Conservation (phyloP, 2,797 vertebrate species). For the Enteromius viviparus region DNA sequence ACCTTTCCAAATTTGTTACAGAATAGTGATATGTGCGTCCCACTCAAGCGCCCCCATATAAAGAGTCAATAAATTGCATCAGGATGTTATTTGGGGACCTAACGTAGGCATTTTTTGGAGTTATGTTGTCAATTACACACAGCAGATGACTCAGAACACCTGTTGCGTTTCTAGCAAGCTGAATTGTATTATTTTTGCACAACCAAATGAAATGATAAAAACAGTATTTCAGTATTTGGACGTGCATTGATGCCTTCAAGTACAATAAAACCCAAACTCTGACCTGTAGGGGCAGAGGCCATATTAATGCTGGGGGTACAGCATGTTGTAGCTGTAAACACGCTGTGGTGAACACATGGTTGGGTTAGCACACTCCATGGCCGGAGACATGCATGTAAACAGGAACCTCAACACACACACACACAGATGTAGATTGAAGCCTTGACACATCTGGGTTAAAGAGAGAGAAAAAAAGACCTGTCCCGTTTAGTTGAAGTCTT, state of each 20-base stretch:
- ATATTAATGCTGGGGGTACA: conserved; percentile 15
- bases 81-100: conserved; percentile 13
- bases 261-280: neutral
- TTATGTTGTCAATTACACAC: conserved; percentile 2
- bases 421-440: neutral
- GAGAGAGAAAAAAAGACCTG: conserved; percentile 13
- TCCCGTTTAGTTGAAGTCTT: conserved; percentile 36
- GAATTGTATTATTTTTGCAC: neutral
- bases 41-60: conserved; percentile 2
- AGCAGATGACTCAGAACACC: conserved; percentile 21
- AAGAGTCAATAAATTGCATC: conserved; percentile 16
- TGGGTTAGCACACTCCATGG: conserved; percentile 41
- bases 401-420: conserved; percentile 23
- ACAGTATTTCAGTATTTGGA: neutral
- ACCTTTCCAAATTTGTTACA: conserved; percentile 20
- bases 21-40: conserved; percentile 1
- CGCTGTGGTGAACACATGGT: conserved; percentile 53
- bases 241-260: neutral
- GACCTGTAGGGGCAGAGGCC: neutral
- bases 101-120: neutral
- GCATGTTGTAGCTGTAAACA: conserved; percentile 33
- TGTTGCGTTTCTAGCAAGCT: neutral
- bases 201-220: neutral
- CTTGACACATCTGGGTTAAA: conserved; percentile 56
- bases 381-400: conserved; percentile 43